A percentile compares a stretch with the other conserved stretches of the same genome.
Evolutionary conservation across 2,888 invertebrate genomes (phyloP).

Genomic region (Luperina nickerlii): DNA sequence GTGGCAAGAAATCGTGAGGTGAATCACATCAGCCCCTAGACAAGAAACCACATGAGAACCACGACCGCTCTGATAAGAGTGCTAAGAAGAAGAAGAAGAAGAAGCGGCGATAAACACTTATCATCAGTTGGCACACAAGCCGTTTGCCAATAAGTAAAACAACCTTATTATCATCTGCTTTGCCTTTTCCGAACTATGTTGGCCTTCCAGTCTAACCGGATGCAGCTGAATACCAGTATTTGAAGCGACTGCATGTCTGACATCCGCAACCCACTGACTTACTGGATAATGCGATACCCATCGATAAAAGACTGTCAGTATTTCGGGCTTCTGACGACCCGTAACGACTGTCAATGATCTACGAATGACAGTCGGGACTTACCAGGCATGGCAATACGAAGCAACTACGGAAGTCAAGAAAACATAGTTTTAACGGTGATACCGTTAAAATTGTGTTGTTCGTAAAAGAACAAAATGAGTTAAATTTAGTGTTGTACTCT

Average conservation of each 20-base stretch:
- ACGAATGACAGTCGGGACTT: background rate
- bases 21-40: no score
- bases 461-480: background rate
- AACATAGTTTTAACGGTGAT: no score
- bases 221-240: background rate
- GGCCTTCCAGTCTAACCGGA: background rate
- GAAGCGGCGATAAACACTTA: no score
- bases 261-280: background rate
- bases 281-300: background rate
- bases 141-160: background rate
- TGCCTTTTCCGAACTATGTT: background rate
- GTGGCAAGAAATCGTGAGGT: no score
- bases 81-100: no score
- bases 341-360: background rate
- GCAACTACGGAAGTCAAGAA: background rate
- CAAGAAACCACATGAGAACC: no score
- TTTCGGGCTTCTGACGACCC: background rate
- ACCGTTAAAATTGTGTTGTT: background rate
- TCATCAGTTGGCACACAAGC: background rate
- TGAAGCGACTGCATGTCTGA: background rate
- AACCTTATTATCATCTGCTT: background rate
- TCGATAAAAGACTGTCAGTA: background rate
- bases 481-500: background rate
- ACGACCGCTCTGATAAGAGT: no score
- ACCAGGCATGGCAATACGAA: background rate